These are phyloP conservation scores for Steinernema khuongi DNA, from an alignment of 1,140 invertebrate species.

Conservation along the genomic window DNA sequence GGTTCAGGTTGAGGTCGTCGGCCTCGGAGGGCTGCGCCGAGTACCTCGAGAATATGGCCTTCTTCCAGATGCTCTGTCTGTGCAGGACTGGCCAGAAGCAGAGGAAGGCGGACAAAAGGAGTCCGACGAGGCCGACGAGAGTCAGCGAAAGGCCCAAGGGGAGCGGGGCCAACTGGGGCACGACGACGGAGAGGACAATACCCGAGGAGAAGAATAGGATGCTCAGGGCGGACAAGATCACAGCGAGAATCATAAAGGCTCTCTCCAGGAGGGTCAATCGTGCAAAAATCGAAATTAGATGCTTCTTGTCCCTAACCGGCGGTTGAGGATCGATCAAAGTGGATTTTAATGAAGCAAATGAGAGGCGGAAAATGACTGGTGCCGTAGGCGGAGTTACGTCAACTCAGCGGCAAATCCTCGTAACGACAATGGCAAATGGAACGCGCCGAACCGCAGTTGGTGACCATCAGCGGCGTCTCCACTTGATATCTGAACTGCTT, in stretches of 20 bases:
- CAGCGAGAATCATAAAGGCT: neutral
- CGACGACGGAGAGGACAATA: neutral
- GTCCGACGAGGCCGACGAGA: neutral
- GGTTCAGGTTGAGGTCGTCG: constrained; percentile 8
- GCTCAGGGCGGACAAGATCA: neutral
- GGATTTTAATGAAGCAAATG: constrained; percentile 13
- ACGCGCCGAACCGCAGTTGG: neutral
- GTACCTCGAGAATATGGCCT: neutral
- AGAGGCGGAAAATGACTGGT: constrained; percentile 14
- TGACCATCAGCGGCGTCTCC: too few species aligned
- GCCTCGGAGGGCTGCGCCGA: neutral
- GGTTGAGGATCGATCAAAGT: neutral
- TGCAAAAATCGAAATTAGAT: neutral
- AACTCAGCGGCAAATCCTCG: neutral
- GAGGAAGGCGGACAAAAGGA: neutral
- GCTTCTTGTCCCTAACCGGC: neutral
- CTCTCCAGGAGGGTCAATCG: neutral
- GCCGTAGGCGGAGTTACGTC: constrained; percentile 8
- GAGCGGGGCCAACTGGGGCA: neutral
- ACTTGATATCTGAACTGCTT: too few species aligned
- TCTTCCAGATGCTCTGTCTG: neutral
- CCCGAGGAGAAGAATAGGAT: neutral
- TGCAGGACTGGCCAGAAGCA: neutral
- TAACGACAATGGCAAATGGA: neutral
- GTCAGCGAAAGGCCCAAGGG: neutral